Base-by-base conservation (phyloP, 2,888 invertebrate genomes). In the Ochlodes sylvanus region DNA sequence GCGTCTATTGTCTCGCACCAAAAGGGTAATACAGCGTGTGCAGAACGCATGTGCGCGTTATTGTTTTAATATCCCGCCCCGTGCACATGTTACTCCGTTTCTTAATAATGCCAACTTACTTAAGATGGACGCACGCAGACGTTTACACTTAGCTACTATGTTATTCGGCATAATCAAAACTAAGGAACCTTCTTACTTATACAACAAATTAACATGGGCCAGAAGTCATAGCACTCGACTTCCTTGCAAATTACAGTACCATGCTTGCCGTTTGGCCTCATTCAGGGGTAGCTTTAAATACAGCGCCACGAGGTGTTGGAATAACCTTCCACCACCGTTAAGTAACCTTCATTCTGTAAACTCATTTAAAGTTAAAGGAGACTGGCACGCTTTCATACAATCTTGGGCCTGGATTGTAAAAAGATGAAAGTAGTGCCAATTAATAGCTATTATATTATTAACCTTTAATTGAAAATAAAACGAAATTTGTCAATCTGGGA, bases 21-120 rank as follows among this genome's bases (percentile, higher is more conserved):
- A 56, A 15, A 58, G 56, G 15, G 0, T 63, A 0, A 62, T 70
- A 17, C 70, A 68, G 61, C 34, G 66, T 1, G 52, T 70, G 1
- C 69, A 72, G 50, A 70, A 70, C 32, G 68, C 68, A 0, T 69
- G 69, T 52, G 63, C 63, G 2, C 62, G 71, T 2, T 69, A 15
- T 41, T 69, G 63, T 19, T 65, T 68, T 15, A 10, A 54, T 12
- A 56, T 70, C 10, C 63, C 68, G 6, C 69, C 63, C 0, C 68
- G 69, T 10, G 41, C 44, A 0, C 69, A 70, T 14, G 65, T 69
- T 17, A 65, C 62, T 15, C 64, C 69, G 4, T 68, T 52, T 42
- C 12, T 70, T 17, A 70, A 70, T 12, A 41, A 14, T 10, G 47
- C 54, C 10, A 42, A 47, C 14, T 14, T 58, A 1, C 52, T 69